phyloP scores from a whole-genome alignment of 2,113 vertebrate species.

The Chitala chitala region DNA sequence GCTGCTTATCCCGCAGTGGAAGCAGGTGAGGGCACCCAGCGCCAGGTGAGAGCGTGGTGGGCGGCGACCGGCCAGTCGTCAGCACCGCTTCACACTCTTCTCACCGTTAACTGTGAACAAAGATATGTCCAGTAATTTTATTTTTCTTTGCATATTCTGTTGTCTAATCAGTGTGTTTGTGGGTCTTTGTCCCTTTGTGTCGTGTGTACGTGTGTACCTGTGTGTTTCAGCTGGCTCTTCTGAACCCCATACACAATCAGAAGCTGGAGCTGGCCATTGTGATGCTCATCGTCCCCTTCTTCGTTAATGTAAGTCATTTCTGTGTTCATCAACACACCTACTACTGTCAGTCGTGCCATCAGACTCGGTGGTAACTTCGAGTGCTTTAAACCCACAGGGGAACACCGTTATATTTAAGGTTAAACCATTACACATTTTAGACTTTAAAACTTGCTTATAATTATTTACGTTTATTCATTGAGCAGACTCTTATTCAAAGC shows the following conservation, averaged over 20 bases:
- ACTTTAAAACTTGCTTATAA: too few species aligned
- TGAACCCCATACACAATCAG: slow-evolving; percentile 74
- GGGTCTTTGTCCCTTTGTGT: not conserved
- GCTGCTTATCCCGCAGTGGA: slow-evolving; percentile 93
- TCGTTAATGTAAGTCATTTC: slow-evolving; percentile 71
- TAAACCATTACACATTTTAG: not conserved
- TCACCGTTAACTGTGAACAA: not conserved
- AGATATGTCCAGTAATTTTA: slow-evolving; percentile 1
- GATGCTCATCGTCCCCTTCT: slow-evolving; percentile 80
- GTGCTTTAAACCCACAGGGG: too few species aligned
- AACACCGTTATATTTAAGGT: not conserved
- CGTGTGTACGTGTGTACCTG: not conserved
- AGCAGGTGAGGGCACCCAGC: slow-evolving; percentile 69
- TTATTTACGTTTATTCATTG: too few species aligned
- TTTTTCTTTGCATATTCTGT: not conserved
- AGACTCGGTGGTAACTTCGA: too few species aligned
- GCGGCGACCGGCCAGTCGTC: too few species aligned
- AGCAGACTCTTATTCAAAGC: too few species aligned
- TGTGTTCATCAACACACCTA: not conserved
- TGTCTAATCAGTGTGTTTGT: slow-evolving; percentile 15
- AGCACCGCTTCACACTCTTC: not conserved
- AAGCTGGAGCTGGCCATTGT: slow-evolving; percentile 76
- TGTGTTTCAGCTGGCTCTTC: slow-evolving; percentile 61
- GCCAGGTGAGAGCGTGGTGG: not conserved
- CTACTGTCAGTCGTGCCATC: not conserved